Evolutionary conservation across 2,113 vertebrate species (phyloP), one percentile per base, ranked within the genome.

Genomic region (Ancistrus triradiatus): DNA sequence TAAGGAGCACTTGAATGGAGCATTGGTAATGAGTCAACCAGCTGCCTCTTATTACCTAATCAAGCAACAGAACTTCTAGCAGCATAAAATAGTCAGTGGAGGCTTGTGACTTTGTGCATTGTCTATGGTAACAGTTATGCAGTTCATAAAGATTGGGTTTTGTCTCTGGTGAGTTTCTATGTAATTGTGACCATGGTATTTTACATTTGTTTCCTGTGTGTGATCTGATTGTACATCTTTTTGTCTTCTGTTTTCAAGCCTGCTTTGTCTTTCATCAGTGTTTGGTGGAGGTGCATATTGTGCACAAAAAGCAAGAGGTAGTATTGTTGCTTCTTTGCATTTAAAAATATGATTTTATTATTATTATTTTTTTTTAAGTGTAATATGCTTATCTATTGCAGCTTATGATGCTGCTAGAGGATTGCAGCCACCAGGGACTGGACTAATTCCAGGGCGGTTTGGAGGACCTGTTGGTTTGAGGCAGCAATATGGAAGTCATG

Each of bases 21-120:
- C 6, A 66, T 83, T 50, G 78, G 68, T 73, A 73, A 3, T 31
- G 27, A 31, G 27, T 31, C 27, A 31, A 82, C 74, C 81, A 85
- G 78, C 79, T 81, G 79, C 75, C 68, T 73, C 51, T 75, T 78
- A 81, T 84, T 76, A 81, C 72, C 48, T 62, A 80, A 83, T 81
- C 72, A 83, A 73, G 73, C 40, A 58, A 25, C 56, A 42, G 27
- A 31, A 31, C 27, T 7, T 7, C 3, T 4, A 35, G 21, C 9
- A 44, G 51, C 57, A 57, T 8, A 44, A 44, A 46, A 46, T n/a
- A 19, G 17, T 46, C 13, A 2, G 7, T 3, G 18, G 43, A 46
- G 43, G 15, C 8, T 19, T 46, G 2, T 7, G 13, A 43, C 2
- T 46, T 18, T 19, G 17, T 18, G 2, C 18, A 2, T 19, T 18